Evolutionary conservation across 1,140 invertebrate genomes (phyloP), one percentile per base, ranked within the genome.

Genomic region (Polypedilum pembai): DNA sequence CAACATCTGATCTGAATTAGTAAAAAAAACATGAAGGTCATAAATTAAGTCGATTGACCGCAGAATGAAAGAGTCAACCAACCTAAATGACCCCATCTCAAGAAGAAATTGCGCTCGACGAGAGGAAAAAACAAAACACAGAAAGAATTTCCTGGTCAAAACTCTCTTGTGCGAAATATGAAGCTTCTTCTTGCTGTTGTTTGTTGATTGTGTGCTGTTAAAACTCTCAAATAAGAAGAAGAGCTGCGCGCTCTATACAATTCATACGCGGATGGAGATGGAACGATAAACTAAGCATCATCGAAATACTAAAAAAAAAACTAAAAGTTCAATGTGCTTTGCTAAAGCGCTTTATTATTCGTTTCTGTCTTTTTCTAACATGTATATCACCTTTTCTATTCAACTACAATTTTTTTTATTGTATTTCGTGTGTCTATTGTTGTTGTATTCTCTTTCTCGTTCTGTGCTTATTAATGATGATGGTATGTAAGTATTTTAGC

Each of bases 131-230:
- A 56, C n/a, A 12, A 33, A 33, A 33, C 24, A 33, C 24, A 33
- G 5, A 33, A 33, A 33, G 65, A 69, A 69, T 69, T 69, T 69
- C 65, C 65, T 69, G 65, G 65, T 69, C 65, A 69, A 69, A 69
- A 69, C 65, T 69, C 65, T 69, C 65, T 56, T 33, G 45, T n/a
- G 10, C 45, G n/a, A 56, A 56, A 56, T n/a, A 12, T n/a, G 10
- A 56, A 56, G 8, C 15, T 45, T 45, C 15, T 45, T 45, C 15
- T 56, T 56, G 45, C 45, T 56, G 45, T 56, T 33, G 45, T 56
- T 56, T 56, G 45, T 56, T 56, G 45, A 56, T 56, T 56, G 45
- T 56, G 12, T 33, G 24, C 24, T 33, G 24, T 33, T 33, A 33
- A 33, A 33, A 33, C 24, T 33, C 24, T 33, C 24, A 33, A 33